These are phyloP conservation scores for Trachelus troglodyta DNA, from an alignment of 2,888 invertebrate genomes.

Conservation along the genomic window DNA sequence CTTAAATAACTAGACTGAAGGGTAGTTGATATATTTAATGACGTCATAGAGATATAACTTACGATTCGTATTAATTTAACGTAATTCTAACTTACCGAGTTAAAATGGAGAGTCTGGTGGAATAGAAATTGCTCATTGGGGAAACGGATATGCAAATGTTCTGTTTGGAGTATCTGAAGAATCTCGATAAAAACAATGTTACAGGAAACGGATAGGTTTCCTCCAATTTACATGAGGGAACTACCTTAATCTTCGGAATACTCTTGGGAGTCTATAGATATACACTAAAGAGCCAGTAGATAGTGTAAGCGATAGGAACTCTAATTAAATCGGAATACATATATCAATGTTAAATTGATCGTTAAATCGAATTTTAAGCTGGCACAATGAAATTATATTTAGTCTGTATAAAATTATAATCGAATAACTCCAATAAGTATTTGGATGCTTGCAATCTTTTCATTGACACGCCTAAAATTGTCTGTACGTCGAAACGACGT, in stretches of 20 bases:
- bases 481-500: not conserved
- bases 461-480: not conserved
- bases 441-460: not conserved
- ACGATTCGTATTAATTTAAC: not conserved
- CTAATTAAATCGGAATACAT: not conserved
- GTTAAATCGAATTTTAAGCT: not conserved
- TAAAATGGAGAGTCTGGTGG: not conserved
- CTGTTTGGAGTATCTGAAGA: not conserved
- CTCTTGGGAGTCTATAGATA: not conserved
- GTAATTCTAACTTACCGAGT: not conserved
- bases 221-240: not conserved
- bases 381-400: not conserved
- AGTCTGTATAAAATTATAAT: not conserved
- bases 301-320: not conserved
- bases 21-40: not conserved
- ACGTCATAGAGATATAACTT: not conserved
- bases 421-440: not conserved
- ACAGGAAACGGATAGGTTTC: not conserved
- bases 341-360: not conserved
- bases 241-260: not conserved
- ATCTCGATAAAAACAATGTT: not conserved
- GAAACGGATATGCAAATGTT: not conserved
- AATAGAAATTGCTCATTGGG: not conserved
- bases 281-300: not conserved
- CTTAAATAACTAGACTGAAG: not conserved